Base-by-base conservation (phyloP, 1,140 invertebrate species). In the Temnothorax curvispinosus region DNA sequence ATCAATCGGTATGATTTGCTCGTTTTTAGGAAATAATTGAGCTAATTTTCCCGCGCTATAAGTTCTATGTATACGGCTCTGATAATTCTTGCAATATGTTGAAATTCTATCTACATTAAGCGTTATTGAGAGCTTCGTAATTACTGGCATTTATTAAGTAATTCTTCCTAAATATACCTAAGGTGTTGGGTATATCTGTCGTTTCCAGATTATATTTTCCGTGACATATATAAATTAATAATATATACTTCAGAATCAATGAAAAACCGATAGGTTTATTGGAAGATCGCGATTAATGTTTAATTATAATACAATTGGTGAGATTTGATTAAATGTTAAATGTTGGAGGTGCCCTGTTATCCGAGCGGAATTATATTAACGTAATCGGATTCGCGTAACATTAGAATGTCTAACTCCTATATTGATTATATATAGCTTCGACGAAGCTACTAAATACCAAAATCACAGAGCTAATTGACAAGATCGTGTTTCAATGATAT, bases 401-500 rank as follows among this genome's bases (percentile, higher is more conserved):
- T 84, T 75, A 75, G 78, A 81, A 75, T 47, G 41, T 47, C 32
- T 84, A 74, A 62, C 54, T 60, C 27, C 9, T 60, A 82, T 44
- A 32, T 60, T 74, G 41, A 74, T 58, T 15, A 52, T 60, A 56
- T 44, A 56, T 44, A 21, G 41, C 54, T 84, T 47, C 54, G 44
- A 80, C 47, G 27, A 47, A 74, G 69, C 67, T 84, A 84, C 69
- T 60, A 75, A 84, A 84, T 82, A 82, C 38, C 54, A 47, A 74
- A 84, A 84, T 75, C 56, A 84, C 80, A 38, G 52, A 44, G 69
- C 69, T 84, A 84, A 84, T 74, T 84, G 80, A 60, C 80, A 84
- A 84, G 80, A 84, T 84, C 62, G 32, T 27, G 69, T 84, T 84
- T 84, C 80, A 84, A 84, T 75, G 80, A 84, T 74, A 84, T 75